A percentile compares a stretch with the other conserved stretches of the same genome.
Conservation (phyloP, 2,797 vertebrate genomes). For the Epinephelus malabaricus region DNA sequence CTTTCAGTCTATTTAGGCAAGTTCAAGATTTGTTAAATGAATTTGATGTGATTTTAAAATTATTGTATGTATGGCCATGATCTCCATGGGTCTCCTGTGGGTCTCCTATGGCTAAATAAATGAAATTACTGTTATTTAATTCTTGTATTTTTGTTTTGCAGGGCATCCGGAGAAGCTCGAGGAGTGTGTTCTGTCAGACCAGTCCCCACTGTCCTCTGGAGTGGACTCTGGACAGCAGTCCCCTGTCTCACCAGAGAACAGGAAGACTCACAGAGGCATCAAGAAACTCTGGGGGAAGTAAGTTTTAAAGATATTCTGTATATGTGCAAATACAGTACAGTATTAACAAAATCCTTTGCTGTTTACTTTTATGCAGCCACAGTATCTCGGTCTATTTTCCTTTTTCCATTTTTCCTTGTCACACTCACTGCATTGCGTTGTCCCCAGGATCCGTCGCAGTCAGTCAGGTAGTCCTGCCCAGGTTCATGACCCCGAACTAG, state of each 20-base stretch:
- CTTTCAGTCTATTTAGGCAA: no score
- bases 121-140: no score
- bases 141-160: conserved; percentile 59
- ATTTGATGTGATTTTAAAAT: no score
- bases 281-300: conserved; percentile 98
- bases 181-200: conserved; percentile 87
- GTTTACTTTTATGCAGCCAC: not conserved
- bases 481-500: conserved; percentile 87
- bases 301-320: conserved; percentile 62
- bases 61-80: not conserved
- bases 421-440: not conserved
- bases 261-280: conserved; percentile 93
- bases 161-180: conserved; percentile 87
- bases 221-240: conserved; percentile 91
- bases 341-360: not conserved
- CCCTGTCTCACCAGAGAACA: conserved; percentile 91
- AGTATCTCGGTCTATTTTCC: not conserved
- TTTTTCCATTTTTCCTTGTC: not conserved
- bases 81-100: no score
- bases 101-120: no score
- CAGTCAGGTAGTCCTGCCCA: conserved; percentile 94
- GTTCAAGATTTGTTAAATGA: no score
- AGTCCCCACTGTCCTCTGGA: conserved; percentile 91
- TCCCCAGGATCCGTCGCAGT: conserved; percentile 92
- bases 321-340: not conserved